Percentiles rank a stretch among this genome's conserved stretches.
These are phyloP conservation scores for Acanthochromis polyacanthus DNA, from an alignment of 2,113 vertebrate genomes.

Conservation along the genomic window DNA sequence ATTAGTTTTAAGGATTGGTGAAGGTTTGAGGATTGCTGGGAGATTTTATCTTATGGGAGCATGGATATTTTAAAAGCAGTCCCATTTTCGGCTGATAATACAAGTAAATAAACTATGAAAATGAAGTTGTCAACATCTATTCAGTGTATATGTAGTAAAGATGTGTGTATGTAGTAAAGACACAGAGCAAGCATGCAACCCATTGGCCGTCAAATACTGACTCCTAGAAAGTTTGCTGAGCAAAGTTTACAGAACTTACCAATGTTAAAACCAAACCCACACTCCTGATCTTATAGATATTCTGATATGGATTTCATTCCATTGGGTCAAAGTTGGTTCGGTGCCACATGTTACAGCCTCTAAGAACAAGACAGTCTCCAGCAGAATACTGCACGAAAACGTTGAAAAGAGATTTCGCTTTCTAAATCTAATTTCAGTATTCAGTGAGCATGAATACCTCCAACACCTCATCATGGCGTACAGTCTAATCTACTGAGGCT, in stretches of 20 bases:
- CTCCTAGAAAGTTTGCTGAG: too few relatives aligned
- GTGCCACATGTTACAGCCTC: not conserved
- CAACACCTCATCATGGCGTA: not conserved
- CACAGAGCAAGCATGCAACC: too few relatives aligned
- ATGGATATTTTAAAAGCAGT: too few relatives aligned
- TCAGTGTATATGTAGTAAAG: not conserved
- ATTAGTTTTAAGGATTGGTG: too few relatives aligned
- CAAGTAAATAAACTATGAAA: too few relatives aligned
- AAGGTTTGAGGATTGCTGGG: too few relatives aligned
- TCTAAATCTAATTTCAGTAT: slow-evolving; percentile 21
- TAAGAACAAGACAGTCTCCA: not conserved
- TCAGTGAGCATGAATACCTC: slow-evolving; percentile 15
- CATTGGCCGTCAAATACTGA: too few relatives aligned
- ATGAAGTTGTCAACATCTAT: too few relatives aligned
- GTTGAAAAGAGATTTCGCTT: not conserved
- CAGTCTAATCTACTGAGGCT: slow-evolving; percentile 1
- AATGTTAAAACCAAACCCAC: not conserved
- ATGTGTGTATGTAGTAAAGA: not conserved
- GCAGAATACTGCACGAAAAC: not conserved
- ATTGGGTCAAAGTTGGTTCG: not conserved
- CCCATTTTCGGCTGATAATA: too few relatives aligned
- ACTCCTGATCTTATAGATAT: not conserved
- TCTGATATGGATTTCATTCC: too few relatives aligned
- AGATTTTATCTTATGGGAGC: too few relatives aligned
- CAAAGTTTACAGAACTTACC: too few relatives aligned